Base-by-base conservation (phyloP, 2,797 vertebrate genomes). In the Rhyacichthys aspro region DNA sequence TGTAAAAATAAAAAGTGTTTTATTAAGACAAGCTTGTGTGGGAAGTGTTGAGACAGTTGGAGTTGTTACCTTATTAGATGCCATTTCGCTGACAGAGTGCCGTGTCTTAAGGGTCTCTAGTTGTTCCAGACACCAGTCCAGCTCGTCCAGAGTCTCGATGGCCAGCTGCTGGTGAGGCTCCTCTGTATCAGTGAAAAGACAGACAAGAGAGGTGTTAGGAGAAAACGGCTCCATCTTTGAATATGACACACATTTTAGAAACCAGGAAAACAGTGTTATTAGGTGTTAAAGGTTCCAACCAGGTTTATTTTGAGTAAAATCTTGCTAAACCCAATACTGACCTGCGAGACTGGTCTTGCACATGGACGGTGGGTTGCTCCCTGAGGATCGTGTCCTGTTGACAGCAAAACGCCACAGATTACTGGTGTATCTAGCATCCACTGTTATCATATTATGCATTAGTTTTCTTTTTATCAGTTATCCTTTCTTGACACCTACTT, bases 91-190 rank as follows among this genome's bases (percentile, higher is more conserved):
- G 88, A 98, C 96, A 0, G 96, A 98, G 81, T 95, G 94, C 37
- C 94, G 86, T 0, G 95, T 96, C 89, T 97, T 96, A 72, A 98
- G 85, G 0, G 96, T 96, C 84, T 98, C 95, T 59, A 98, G 90
- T 85, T 98, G 96, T 54, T 98, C 95, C 89, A 98, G 81, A 86
- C 96, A 98, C 96, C 96, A 98, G 85, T 98, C 96, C 89, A 98
- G 88, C 87, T 98, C 96, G 42, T 95, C 95, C 84, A 98, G 83
- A 0, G 95, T 95, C 92, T 97, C 95, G 57, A 94, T 80, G 0
- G 94, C 94, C 81, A 98, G 84, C 83, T 94, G 94, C 86, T 94
- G 94, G 67, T 92, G 91, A 7, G 93, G 87, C 84, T 96, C 96
- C 84, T 98, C 96, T 97, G 92, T 59, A 65, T 28, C 3, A 38